A percentile compares a stretch with the other conserved stretches of the same genome.
Conservation (phyloP, 2,888 invertebrate genomes). For the Cephus runcator region DNA sequence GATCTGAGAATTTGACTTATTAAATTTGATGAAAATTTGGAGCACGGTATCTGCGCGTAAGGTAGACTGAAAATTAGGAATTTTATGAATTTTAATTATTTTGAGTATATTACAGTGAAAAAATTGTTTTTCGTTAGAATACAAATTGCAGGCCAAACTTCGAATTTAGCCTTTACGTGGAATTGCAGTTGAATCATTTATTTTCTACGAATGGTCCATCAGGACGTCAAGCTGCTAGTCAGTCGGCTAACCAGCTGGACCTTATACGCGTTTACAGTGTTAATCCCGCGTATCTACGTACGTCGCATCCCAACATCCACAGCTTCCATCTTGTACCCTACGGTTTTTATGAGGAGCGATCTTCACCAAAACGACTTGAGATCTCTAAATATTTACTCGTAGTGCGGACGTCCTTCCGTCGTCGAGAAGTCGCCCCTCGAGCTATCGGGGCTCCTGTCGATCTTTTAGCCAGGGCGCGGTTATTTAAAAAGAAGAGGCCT, state of each 20-base stretch:
- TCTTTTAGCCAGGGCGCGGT: background rate
- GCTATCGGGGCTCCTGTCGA: background rate
- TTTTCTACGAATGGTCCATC: background rate
- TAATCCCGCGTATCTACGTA: background rate
- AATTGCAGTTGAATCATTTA: background rate
- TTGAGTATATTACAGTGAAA: background rate
- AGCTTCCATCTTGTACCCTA: conserved; percentile 29
- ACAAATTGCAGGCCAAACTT: background rate
- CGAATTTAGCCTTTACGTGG: background rate
- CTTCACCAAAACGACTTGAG: conserved; percentile 47
- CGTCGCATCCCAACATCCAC: background rate
- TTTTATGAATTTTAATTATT: background rate
- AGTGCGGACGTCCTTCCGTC: conserved; percentile 58
- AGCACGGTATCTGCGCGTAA: background rate
- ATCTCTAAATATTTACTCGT: conserved; percentile 60
- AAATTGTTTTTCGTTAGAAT: background rate
- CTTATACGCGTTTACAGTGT: background rate
- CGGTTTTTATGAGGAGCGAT: conserved; percentile 54
- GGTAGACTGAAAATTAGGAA: background rate
- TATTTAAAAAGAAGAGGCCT: background rate
- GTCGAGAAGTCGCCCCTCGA: conserved; percentile 27
- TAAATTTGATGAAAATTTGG: background rate
- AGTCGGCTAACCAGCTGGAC: background rate
- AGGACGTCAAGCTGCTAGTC: background rate
- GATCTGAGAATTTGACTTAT: background rate